Percentiles rank a stretch among this genome's conserved stretches.
Conservation (phyloP, 2,888 invertebrate species). For the Lissonota sp. region DNA sequence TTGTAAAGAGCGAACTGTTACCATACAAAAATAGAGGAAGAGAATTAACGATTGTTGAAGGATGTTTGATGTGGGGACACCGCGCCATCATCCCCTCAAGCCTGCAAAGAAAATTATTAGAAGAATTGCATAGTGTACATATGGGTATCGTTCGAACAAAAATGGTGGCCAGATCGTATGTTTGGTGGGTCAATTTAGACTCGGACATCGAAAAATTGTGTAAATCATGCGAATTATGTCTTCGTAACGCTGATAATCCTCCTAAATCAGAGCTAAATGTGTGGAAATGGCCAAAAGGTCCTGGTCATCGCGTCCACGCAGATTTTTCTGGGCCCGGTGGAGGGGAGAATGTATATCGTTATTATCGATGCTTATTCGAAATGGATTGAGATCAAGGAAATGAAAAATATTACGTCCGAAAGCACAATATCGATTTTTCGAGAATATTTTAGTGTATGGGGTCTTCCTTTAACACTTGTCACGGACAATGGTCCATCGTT, state of each 20-base stretch:
- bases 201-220: conserved; percentile 32
- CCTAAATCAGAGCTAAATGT: conserved; percentile 29
- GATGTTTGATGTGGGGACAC: background rate
- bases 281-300: conserved; percentile 48
- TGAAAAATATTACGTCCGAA: conserved; percentile 51
- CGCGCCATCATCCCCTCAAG: conserved; percentile 54
- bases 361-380: conserved; percentile 66
- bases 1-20: background rate
- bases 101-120: conserved; percentile 44
- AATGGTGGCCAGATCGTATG: conserved; percentile 53
- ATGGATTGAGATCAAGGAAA: conserved; percentile 64
- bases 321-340: conserved; percentile 55
- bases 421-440: conserved; percentile 45
- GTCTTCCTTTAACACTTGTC: conserved; percentile 28
- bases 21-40: conserved; percentile 35
- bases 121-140: conserved; percentile 56
- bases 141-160: conserved; percentile 58
- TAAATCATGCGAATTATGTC: conserved; percentile 68
- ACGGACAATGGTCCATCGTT: conserved; percentile 55
- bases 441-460: conserved; percentile 51
- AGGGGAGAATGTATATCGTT: conserved; percentile 54
- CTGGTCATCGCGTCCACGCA: conserved; percentile 28
- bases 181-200: conserved; percentile 62
- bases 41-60: conserved; percentile 44
- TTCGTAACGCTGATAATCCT: conserved; percentile 39